Percentiles rank a stretch among this genome's conserved stretches.
phyloP scores from a whole-genome alignment of 1,140 invertebrate species.

The Drosophila tropicalis region DNA sequence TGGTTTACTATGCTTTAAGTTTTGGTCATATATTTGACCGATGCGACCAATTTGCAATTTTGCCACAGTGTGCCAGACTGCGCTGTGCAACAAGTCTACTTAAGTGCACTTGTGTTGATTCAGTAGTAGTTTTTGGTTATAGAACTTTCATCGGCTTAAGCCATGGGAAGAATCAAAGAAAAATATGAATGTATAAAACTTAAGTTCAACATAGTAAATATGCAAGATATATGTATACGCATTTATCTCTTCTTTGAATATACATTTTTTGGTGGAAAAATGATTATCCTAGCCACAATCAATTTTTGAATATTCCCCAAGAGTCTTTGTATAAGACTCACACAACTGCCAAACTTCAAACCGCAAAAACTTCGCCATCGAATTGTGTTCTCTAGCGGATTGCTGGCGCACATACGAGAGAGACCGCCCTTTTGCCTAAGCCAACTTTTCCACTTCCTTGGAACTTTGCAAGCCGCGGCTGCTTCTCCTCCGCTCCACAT shows the following conservation, averaged over 20 bases:
- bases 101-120: too few species aligned
- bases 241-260: too few species aligned
- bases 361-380: slow-evolving; percentile 44
- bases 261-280: not conserved
- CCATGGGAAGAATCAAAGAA: not conserved
- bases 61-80: too few species aligned
- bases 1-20: too few species aligned
- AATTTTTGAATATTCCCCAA: slow-evolving; percentile 53
- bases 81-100: too few species aligned
- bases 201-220: too few species aligned
- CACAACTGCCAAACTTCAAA: slow-evolving; percentile 36
- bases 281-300: slow-evolving; percentile 35
- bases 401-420: not conserved
- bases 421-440: slow-evolving; percentile 2
- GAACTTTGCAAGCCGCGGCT: slow-evolving; percentile 18
- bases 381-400: not conserved
- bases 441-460: slow-evolving; percentile 35
- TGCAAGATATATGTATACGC: too few species aligned
- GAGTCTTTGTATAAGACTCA: slow-evolving; percentile 40
- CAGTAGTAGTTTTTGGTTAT: too few species aligned
- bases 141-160: too few species aligned
- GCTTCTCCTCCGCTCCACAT: slow-evolving; percentile 4
- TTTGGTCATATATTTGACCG: too few species aligned
- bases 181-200: not conserved
- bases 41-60: too few species aligned